Evolutionary conservation across 2,797 vertebrate species (phyloP), one percentile per base, ranked within the genome.

Genomic region (Alauda arvensis): DNA sequence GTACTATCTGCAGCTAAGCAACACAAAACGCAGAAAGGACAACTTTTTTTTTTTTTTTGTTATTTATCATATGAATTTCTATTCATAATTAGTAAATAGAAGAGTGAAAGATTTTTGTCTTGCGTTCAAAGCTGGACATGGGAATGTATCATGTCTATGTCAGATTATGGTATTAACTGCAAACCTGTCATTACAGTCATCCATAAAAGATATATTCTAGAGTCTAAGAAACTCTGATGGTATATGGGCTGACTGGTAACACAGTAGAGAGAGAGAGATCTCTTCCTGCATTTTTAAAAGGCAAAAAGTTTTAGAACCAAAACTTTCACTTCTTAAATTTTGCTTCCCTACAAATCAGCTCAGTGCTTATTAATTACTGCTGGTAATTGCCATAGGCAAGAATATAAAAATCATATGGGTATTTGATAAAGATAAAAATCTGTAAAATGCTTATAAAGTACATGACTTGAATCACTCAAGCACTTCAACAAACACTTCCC

Each of bases 391-490:
- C 34, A 76, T 9, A 55, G 33, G 29, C 45, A 94, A 77, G 45
- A 79, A 63, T 12, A 72, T 20, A 57, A 77, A 91, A 82, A 84
- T 37, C 34, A 33, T 21, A 37, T 5, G 31, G 23, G 7, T 37
- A 69, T 86, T 81, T 88, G 42, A 77, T 46, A 69, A 68, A 67
- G 66, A 89, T 23, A 71, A 80, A 88, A 92, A 79, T 84, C 76
- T 63, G 10, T n/a, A 89, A 77, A 29, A 49, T 18, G 66, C 48
- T 46, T 61, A 52, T 11, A 48, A 77, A 89, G 12, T 69, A 46
- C 33, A 78, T 1, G 3, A 63, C 25, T 85, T 55, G 31, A 92
- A 56, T 67, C 26, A 84, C 25, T 77, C 33, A 42, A 66, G 25
- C 25, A 70, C 34, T 72, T 74, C 34, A 87, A 68, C 28, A 83